Evolutionary conservation across 2,113 vertebrate species (phyloP).

Genomic region (Bucco capensis): DNA sequence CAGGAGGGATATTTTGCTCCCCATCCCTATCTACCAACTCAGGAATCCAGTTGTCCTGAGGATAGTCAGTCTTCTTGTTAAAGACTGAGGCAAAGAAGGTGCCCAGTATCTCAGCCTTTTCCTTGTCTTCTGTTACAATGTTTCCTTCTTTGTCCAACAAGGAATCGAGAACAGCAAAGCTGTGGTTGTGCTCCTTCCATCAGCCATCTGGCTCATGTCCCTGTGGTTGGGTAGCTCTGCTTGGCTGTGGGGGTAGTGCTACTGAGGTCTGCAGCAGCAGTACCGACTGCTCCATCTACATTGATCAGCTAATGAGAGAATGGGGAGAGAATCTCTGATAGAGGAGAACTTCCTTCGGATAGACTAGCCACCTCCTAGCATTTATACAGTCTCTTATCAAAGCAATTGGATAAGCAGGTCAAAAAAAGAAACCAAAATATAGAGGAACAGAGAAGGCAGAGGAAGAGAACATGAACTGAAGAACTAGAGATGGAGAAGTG

Average conservation of each 20-base stretch:
- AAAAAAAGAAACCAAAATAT: neutral
- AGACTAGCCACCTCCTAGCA: accelerated
- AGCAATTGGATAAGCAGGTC: neutral
- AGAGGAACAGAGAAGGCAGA: neutral
- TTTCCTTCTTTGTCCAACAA: no score
- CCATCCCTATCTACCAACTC: no score
- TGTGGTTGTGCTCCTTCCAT: neutral
- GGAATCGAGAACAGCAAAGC: no score
- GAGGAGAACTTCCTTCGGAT: neutral
- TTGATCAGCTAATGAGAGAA: accelerated
- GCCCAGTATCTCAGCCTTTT: no score
- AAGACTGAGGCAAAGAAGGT: no score
- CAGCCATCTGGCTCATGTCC: no score
- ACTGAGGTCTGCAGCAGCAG: neutral
- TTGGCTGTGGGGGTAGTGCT: neutral
- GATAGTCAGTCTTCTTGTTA: no score
- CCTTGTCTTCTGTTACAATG: no score
- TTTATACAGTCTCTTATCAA: neutral
- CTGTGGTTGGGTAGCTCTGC: neutral
- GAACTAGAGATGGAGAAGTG: slow-evolving; percentile 16
- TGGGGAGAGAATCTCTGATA: neutral
- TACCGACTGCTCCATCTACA: accelerated
- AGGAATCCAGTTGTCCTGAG: no score
- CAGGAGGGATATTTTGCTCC: no score
- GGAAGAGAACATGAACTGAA: neutral